Evolutionary conservation across 2,797 vertebrate genomes (phyloP), one percentile per base, ranked within the genome.

Genomic region (Falco novaeseelandiae): DNA sequence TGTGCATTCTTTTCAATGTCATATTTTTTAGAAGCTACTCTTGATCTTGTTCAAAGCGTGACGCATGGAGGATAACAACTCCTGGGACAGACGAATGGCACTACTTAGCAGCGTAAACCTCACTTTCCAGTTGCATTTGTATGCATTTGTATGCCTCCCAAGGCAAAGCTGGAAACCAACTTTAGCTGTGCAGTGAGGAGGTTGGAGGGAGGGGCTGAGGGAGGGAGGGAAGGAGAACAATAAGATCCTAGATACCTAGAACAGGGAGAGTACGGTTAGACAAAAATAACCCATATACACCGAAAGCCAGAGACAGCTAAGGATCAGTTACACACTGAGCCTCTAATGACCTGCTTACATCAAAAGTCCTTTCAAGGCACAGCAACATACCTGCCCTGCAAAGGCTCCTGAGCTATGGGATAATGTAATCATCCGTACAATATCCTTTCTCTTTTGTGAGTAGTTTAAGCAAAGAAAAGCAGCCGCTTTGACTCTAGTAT

Each of bases 321-420:
- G 97, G 98, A 99, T 99, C 99, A 97, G 97, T 99, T 99, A 98
- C 99, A 98, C 98, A 92, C 91, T 97, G 98, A 98, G 98, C 97
- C 98, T 98, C 69, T 98, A 99, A 99, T 99, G 98, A 98, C 94
- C 97, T 98, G 98, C 98, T 97, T 93, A 98, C 98, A 99, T 99
- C 98, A 99, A 99, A 99, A 99, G 98, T 97, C 98, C 97, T 98
- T 98, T 98, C 97, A 98, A 97, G 95, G 91, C 96, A 92, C 76
- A 95, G 82, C 98, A 97, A 98, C 98, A 97, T 99, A 98, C 98
- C 98, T 99, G 98, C 97, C 98, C 98, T 97, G 97, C 97, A 98
- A 98, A 98, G 97, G 98, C 98, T 99, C 98, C 98, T 98, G 98
- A 98, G 98, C 98, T 94, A 92, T 52, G 40, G 97, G 96, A 98